Base-by-base conservation (phyloP, 1,140 invertebrate species). In the Bombus confusus region DNA sequence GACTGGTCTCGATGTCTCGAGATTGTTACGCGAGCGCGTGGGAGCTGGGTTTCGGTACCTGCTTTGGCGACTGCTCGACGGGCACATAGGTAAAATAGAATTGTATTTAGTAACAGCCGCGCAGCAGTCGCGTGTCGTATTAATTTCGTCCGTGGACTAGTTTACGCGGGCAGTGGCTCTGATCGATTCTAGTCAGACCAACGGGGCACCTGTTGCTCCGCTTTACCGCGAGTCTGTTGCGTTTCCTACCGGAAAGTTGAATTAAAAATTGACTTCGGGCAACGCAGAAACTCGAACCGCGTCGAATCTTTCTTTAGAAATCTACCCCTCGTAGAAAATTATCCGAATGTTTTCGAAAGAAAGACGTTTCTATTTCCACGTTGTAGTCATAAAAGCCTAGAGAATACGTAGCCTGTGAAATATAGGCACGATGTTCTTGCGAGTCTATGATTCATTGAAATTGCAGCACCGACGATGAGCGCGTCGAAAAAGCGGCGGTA, bases 141-240 rank as follows among this genome's bases (percentile, higher is more conserved):
- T 37, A 57, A 68, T 77, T 77, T 8, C 64, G 28, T 57, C 12
- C 47, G 28, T 6, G 25, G 34, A 37, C 43, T 28, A 69, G 69
- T 43, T 71, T n/a, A 13, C 22, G 37, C 31, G 57, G 22, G 0
- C 39, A 74, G 68, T 59, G 47, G n/a, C 13, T 69, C 12, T 3
- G 28, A 59, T 78, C 82, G 82, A 83, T 83, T 52, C 74, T 37
- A 3, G 37, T 43, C n/a, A 6, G 37, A n/a, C 0, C 31, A 1
- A 25, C 13, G 25, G 31, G 31, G 31, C 80, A 83, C 82, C 82
- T 83, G 82, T 83, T 83, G 82, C 82, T 69, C 64, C 37, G 74
- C n/a, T 34, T 41, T 2, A 15, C 39, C 39, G 9, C 34, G 13
- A n/a, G 28, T 41, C 41, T 22, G 13, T 9, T 13, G 5, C 62